phyloP scores from a whole-genome alignment of 2,888 invertebrate species.

The Andrena bucephala region DNA sequence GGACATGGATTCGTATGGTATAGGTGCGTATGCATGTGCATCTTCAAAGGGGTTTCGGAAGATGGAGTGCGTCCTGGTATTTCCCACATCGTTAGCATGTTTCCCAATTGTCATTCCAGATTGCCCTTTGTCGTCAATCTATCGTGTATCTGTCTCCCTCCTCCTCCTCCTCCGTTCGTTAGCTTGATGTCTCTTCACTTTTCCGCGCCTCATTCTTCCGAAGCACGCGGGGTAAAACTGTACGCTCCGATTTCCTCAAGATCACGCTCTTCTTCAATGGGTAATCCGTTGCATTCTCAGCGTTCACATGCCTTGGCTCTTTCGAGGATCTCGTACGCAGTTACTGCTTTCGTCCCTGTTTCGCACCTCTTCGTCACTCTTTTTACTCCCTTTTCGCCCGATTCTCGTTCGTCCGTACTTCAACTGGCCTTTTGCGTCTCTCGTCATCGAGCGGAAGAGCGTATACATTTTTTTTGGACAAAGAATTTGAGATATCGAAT shows the following conservation, averaged over 20 bases:
- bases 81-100: conserved; percentile 72
- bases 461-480: conserved; percentile 26
- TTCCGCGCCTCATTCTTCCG: conserved; percentile 51
- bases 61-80: conserved; percentile 76
- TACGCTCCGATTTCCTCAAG: conserved; percentile 42
- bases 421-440: conserved; percentile 37
- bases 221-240: conserved; percentile 16
- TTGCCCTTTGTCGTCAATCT: conserved; percentile 51
- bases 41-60: conserved; percentile 45
- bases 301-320: conserved; percentile 51
- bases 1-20: conserved; percentile 34
- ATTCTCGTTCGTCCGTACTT: conserved; percentile 27
- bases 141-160: conserved; percentile 32
- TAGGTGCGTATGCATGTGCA: conserved; percentile 10
- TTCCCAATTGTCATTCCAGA: conserved; percentile 45
- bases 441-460: conserved; percentile 28
- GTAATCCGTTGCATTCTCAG: conserved; percentile 18
- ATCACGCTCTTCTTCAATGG: conserved; percentile 43
- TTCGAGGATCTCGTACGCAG: conserved; percentile 30
- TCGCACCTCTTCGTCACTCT: conserved; percentile 38
- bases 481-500: conserved; percentile 61
- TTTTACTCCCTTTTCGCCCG: conserved; percentile 17
- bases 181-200: conserved; percentile 50
- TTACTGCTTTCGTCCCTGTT: conserved; percentile 10
- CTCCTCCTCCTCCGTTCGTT: conserved; percentile 38